A percentile compares a stretch with the other conserved stretches of the same genome.
Evolutionary conservation across 1,140 invertebrate genomes (phyloP).

Genomic region (Zaprionus nigranus): DNA sequence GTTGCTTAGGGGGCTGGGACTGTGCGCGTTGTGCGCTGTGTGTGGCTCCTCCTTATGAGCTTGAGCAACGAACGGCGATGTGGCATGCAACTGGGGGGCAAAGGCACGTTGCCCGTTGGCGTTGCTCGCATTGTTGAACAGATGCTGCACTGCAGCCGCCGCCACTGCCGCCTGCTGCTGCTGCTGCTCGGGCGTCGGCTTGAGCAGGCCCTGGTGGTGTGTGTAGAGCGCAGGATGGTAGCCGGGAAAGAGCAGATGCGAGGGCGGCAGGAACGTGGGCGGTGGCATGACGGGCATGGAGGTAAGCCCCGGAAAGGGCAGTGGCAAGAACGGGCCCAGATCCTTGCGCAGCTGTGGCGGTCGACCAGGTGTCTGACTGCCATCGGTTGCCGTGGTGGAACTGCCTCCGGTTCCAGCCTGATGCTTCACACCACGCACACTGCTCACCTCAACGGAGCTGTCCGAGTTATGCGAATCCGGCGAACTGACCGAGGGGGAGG

Average conservation of each 20-base stretch:
- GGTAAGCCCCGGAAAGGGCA: conserved; percentile 86
- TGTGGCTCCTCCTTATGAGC: conserved; percentile 47
- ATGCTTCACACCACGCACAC: conserved; percentile 85
- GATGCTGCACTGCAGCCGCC: conserved; percentile 75
- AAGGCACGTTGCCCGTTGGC: conserved; percentile 60
- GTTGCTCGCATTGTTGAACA: conserved; percentile 69
- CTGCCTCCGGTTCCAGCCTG: conserved; percentile 23
- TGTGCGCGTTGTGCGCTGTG: not conserved
- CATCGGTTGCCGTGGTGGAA: conserved; percentile 70
- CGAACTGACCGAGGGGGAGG: conserved; percentile 89
- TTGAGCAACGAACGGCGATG: conserved; percentile 42
- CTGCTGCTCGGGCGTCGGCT: conserved; percentile 84
- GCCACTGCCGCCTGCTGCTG: conserved; percentile 72
- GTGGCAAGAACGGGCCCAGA: conserved; percentile 85
- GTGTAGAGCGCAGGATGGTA: conserved; percentile 88
- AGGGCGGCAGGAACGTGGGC: conserved; percentile 88
- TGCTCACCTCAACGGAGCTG: conserved; percentile 87
- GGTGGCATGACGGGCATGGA: conserved; percentile 88
- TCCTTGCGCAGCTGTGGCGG: conserved; percentile 86
- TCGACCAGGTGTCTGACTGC: conserved; percentile 72
- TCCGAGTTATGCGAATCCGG: conserved; percentile 92
- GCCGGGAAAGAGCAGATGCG: conserved; percentile 88
- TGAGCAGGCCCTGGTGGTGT: conserved; percentile 86
- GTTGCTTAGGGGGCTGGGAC: conserved; percentile 32
- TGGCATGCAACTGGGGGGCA: conserved; percentile 38